Base-by-base conservation (phyloP, 2,888 invertebrate species). In the Coelinius sp. region DNA sequence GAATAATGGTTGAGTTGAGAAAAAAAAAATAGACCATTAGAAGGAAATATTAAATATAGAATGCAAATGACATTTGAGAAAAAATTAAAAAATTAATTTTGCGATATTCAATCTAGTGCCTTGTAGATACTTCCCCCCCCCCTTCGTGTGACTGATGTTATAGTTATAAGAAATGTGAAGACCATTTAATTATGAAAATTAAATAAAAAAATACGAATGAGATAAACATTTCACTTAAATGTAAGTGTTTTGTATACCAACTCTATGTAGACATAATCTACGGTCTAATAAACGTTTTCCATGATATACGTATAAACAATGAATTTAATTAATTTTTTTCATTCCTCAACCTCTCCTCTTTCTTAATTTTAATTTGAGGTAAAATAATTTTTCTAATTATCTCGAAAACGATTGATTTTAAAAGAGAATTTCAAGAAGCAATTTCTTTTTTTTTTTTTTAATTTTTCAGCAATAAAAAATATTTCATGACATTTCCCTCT, bases 271-370 rank as follows among this genome's bases (percentile, higher is more conserved):
- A 82, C 76, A 76, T 84, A 81, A 79, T 84, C 81, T 84, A 84
- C 80, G 81, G 81, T 82, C 80, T 80, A 86, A 85, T 86, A 86
- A 86, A 86, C 81, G 80, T 86, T 85, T 86, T 84, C 81, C 79
- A 85, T 81, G 79, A 74, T 62, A 78, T 73, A 75, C 73, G 46
- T 49, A 63, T 41, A 3, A n/a, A 17, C 31, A 10, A 24, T 8
- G 41, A 31, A 35, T 68, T 46, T 35, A 22, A 52, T 27, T n/a
- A 67, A 31, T 27, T 49, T n/a, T 31, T 24, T 49, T 52, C 24
- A 52, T 12, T 46, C 44, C n/a, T n/a, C n/a, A n/a, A 24, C 22
- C 12, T 67, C 10, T n/a, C 31, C 44, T n/a, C 10, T n/a, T 2
- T 12, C n/a, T 12, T n/a, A 1, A 1, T 41, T 41, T n/a, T 41